Base-by-base conservation (phyloP, 2,797 vertebrate genomes). In the Eutrigla gurnardus region DNA sequence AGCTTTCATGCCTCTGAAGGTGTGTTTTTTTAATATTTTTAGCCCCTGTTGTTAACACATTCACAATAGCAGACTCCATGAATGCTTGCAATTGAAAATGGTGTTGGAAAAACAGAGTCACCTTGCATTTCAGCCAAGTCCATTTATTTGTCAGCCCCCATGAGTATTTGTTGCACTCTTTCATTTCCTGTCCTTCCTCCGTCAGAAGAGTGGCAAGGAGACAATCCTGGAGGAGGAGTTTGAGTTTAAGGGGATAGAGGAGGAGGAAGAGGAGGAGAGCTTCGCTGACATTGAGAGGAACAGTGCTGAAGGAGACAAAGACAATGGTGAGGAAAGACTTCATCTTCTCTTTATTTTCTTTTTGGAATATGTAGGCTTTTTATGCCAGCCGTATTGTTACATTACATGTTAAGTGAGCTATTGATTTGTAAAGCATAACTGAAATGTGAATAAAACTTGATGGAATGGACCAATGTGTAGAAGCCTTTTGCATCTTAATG, bases 181-280 rank as follows among this genome's bases (percentile, higher is more conserved):
- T 35, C 1, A 47, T 80, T 39, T 36, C 11, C 0, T 55, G 6
- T 1, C 54, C 1, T 2, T 62, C 0, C 2, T 52, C 3, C 18
- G 12, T 35, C 88, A 97, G 96, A 97, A 97, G 90, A 92, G 94
- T 43, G 95, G 96, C 45, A 97, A 97, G 85, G 97, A 97, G 37
- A 90, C 94, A 52, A 96, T 96, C 85, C 91, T 93, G 9, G 96
- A 97, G 83, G 96, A 97, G 42, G 96, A 97, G 75, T 92, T 97
- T 8, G 96, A 96, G 15, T 97, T 98, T 82, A 96, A 95, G 86
- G 96, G 96, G 35, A 91, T 97, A 36, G 96, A 97, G 57, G 96
- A 96, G 52, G 95, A 96, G 0, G 96, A 96, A 3, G 94, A 95
- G 12, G 86, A 88, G 40, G 94, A 95, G 9, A 75, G 39, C 75